phyloP scores from a whole-genome alignment of 2,113 vertebrate genomes.

The Platysternon megacephalum region DNA sequence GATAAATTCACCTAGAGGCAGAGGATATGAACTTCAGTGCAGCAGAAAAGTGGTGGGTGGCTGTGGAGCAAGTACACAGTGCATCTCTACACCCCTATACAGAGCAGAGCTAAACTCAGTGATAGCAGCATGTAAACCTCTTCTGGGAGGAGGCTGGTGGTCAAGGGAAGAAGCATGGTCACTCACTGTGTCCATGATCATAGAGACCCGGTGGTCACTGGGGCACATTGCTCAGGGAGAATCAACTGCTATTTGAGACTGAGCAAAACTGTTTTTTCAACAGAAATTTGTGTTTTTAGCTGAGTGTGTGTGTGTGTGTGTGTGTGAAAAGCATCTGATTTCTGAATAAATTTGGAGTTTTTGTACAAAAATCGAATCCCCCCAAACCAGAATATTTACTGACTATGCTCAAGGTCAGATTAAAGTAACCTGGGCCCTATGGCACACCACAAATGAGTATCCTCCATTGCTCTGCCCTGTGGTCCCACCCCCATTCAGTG shows the following conservation, averaged over 20 bases:
- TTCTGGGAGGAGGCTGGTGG: not conserved
- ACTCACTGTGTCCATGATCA: not conserved
- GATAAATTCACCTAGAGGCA: not conserved
- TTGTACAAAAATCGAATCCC: not conserved
- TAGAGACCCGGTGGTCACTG: rapidly evolving
- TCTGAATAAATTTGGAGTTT: not conserved
- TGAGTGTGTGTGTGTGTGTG: too few species aligned
- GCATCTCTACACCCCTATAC: not conserved
- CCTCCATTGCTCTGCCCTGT: rapidly evolving
- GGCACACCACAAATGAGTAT: rapidly evolving
- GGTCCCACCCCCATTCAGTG: not conserved
- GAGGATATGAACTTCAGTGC: not conserved
- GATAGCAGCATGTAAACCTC: not conserved
- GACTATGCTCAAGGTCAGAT: rapidly evolving
- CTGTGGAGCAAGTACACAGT: not conserved
- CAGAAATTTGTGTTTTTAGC: not conserved
- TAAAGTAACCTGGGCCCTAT: not conserved
- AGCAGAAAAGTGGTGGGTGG: not conserved
- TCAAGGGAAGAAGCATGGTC: rapidly evolving
- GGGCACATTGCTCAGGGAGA: not conserved
- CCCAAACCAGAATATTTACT: not conserved
- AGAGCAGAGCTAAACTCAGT: not conserved
- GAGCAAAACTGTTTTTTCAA: not conserved
- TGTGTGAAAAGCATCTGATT: not conserved
- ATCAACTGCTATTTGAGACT: not conserved